Base-by-base conservation (phyloP, 2,888 invertebrate genomes). In the Drosophila ezoana region DNA sequence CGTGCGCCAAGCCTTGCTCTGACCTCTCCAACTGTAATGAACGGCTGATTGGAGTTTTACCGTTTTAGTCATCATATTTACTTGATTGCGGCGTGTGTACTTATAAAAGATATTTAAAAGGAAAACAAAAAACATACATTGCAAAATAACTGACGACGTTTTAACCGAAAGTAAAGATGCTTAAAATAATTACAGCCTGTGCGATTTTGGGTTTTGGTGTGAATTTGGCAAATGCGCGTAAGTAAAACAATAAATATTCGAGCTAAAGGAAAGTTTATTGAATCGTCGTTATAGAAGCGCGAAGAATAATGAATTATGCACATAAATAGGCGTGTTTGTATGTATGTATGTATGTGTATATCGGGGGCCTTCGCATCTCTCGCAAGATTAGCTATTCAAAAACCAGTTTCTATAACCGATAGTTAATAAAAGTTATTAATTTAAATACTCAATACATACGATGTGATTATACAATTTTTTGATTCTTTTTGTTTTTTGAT, bases 331-430 rank as follows among this genome's bases (percentile, higher is more conserved):
- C 18, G 48, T 49, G 37, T 11, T 41, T 45, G 33, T 41, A 5
- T 40, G 32, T 37, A 48, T 43, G 35, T 32, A 9, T n/a, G 23
- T 43, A 16, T 56, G 32, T 43, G 16, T 56, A 13, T 41, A n/a
- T 9, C 10, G 18, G 18, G 74, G 71, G 78, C 74, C 71, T 80
- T 74, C 78, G 53, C 66, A 66, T 56, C 45, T 66, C 51, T 56
- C 23, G 13, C 52, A 18, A 57, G 51, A 49, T 47, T 13, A 33
- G 49, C 48, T 52, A 40, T 48, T 47, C n/a, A 32, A 85, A 83
- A 83, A 83, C 82, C 88, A 52, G 83, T 83, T 83, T 82, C 43
- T 38, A 41, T 54, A 58, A 61, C 51, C 52, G 37, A 62, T 35
- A 54, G 52, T 59, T 44, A 65, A 49, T 58, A 47, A 62, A 68